These are phyloP conservation scores for Ceyx cyanopectus DNA, from an alignment of 2,113 vertebrate species.

Conservation along the genomic window DNA sequence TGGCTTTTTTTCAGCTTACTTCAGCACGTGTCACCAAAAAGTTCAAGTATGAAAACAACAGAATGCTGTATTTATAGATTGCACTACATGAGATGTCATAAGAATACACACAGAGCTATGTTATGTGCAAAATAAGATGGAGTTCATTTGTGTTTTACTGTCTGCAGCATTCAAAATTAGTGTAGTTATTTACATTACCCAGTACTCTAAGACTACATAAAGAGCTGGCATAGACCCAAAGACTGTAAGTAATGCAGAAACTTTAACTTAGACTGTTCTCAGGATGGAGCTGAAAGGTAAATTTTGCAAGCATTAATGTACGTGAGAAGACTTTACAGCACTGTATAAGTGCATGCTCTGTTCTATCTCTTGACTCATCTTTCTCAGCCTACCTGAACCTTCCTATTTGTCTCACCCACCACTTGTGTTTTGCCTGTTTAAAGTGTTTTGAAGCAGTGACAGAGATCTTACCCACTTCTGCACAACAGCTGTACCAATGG, in stretches of 20 bases:
- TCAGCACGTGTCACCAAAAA: background rate
- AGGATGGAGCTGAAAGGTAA: background rate
- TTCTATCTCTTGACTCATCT: background rate
- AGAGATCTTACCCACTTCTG: background rate
- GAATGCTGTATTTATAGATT: background rate
- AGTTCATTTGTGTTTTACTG: background rate
- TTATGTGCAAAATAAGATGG: background rate
- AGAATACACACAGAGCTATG: background rate
- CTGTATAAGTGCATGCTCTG: background rate
- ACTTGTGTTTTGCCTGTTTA: background rate
- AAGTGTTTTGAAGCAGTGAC: background rate
- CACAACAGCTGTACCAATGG: background rate
- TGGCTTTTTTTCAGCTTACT: background rate
- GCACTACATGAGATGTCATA: background rate
- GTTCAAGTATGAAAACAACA: background rate
- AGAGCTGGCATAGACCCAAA: background rate
- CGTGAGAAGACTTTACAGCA: background rate
- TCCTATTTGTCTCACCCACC: background rate
- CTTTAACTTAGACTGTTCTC: background rate
- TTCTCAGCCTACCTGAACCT: background rate
- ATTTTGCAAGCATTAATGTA: background rate
- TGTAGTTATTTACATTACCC: background rate
- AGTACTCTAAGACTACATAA: background rate
- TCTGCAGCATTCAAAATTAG: background rate
- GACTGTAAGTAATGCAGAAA: background rate